A percentile compares a stretch with the other conserved stretches of the same genome.
Conservation (phyloP, 2,113 vertebrate genomes). For the Cairina moschata region DNA sequence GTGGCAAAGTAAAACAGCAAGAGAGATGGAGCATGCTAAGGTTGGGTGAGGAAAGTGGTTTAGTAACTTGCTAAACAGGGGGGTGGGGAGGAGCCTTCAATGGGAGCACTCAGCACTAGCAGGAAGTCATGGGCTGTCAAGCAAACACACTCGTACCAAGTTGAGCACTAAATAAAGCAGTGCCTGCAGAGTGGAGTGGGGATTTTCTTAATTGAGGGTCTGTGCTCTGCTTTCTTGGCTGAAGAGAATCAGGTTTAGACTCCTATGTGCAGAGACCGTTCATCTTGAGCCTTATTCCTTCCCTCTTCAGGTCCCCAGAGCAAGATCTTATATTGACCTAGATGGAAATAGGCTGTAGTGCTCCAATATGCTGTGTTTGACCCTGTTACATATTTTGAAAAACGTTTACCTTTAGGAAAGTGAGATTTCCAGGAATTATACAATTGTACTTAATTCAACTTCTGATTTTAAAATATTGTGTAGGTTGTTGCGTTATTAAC, state of each 20-base stretch:
- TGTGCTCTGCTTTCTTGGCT: neutral
- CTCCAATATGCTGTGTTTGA: neutral
- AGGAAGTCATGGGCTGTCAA: neutral
- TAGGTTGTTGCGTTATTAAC: neutral
- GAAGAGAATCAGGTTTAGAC: neutral
- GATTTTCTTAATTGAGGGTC: too few relatives aligned
- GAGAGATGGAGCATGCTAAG: neutral
- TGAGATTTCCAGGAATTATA: neutral
- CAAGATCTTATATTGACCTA: neutral
- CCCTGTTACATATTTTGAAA: neutral
- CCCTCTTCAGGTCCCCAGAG: neutral
- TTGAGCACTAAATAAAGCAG: neutral
- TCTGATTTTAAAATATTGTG: neutral
- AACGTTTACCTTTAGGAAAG: neutral
- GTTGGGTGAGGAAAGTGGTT: neutral
- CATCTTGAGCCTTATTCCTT: neutral
- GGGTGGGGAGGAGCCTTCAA: neutral
- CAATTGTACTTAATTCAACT: neutral
- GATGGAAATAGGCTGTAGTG: neutral
- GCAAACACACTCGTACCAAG: fast-evolving
- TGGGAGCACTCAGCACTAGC: neutral
- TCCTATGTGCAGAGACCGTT: neutral
- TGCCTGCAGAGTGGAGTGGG: neutral
- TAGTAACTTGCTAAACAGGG: neutral
- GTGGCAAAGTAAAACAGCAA: neutral